A percentile compares a stretch with the other conserved stretches of the same genome.
These are phyloP conservation scores for Pachliopta kotzebuea DNA, from an alignment of 2,888 invertebrate species.

Conservation along the genomic window DNA sequence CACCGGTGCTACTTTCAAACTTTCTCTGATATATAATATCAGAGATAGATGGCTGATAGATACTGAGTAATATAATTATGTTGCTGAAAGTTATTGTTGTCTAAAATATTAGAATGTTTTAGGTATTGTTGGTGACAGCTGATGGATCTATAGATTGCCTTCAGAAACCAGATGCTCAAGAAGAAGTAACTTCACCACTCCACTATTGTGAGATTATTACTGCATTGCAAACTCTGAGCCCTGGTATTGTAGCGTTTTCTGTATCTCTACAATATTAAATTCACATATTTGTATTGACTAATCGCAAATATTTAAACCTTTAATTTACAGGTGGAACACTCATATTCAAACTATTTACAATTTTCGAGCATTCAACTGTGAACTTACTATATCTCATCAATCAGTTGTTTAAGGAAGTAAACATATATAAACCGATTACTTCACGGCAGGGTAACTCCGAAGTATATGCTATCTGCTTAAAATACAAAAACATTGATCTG, in stretches of 20 bases:
- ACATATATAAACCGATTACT: conserved; percentile 92
- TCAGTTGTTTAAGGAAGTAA: conserved; percentile 86
- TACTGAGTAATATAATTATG: no score
- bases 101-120: conserved; percentile 11
- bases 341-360: conserved; percentile 94
- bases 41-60: no score
- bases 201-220: conserved; percentile 92
- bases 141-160: conserved; percentile 97
- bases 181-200: conserved; percentile 86
- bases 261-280: no score
- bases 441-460: conserved; percentile 98
- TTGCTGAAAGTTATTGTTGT: no score
- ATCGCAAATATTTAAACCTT: background rate
- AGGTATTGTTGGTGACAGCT: conserved; percentile 89
- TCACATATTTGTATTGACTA: background rate
- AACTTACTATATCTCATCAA: conserved; percentile 89
- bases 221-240: conserved; percentile 85
- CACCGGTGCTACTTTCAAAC: no score
- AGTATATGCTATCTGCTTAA: conserved; percentile 89
- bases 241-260: conserved; percentile 55
- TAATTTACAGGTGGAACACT: conserved; percentile 85
- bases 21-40: no score
- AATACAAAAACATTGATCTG: conserved; percentile 77
- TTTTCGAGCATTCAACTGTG: conserved; percentile 91
- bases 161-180: conserved; percentile 92